A percentile compares a stretch with the other conserved stretches of the same genome.
These are phyloP conservation scores for Scaptomyza parva DNA, from an alignment of 2,888 invertebrate genomes.

Conservation along the genomic window DNA sequence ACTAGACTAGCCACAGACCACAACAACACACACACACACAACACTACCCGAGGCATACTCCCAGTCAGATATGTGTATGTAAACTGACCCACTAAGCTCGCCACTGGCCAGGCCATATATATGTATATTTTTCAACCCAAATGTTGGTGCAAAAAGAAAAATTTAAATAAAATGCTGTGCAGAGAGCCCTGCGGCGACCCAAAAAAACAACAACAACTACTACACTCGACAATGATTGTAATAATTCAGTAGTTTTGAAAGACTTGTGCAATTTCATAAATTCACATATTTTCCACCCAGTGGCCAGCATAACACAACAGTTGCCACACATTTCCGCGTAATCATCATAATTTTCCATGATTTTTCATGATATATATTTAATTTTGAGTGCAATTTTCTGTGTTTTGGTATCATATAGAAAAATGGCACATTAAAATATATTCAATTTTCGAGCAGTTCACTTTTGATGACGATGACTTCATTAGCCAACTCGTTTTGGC, in stretches of 20 bases:
- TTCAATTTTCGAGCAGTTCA: conserved; percentile 71
- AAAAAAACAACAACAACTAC: conserved; percentile 8
- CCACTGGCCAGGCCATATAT: not conserved
- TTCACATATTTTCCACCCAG: conserved; percentile 51
- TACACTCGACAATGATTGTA: conserved; percentile 45
- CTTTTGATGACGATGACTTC: conserved; percentile 67
- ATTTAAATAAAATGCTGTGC: conserved; percentile 56
- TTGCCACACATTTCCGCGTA: conserved; percentile 78
- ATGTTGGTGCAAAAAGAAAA: conserved; percentile 37
- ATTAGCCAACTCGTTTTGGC: conserved; percentile 54
- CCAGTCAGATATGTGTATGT: conserved; percentile 55
- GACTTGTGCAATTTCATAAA: conserved; percentile 74
- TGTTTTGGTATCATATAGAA: conserved; percentile 50
- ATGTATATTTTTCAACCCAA: conserved; percentile 35
- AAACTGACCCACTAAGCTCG: conserved; percentile 72
- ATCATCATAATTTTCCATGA: conserved; percentile 75
- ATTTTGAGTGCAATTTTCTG: conserved; percentile 36
- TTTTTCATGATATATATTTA: conserved; percentile 40
- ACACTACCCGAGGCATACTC: conserved; percentile 30
- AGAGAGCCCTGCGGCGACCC: conserved; percentile 61
- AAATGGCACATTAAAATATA: conserved; percentile 74
- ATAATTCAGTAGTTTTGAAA: conserved; percentile 68
- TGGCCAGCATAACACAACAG: conserved; percentile 27
- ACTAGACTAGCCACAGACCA: conserved; percentile 51
- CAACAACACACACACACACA: conserved; percentile 13